phyloP scores from a whole-genome alignment of 2,888 invertebrate genomes.

The Lottia scabra region DNA sequence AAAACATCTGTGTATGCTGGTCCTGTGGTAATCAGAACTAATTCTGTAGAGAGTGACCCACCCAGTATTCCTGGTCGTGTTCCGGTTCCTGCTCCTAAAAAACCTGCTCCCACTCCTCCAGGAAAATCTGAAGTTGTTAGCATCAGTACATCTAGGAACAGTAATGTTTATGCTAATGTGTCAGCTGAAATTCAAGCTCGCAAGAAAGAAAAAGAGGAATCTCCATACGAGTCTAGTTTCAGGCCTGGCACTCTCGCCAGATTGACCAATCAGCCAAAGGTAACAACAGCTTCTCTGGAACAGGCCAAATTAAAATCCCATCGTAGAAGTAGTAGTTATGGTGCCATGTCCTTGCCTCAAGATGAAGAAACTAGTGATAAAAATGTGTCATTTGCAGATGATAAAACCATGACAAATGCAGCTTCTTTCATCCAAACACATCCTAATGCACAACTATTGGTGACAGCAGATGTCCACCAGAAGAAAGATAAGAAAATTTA shows the following conservation, averaged over 20 bases:
- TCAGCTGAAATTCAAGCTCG: constrained; percentile 36
- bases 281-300: constrained; percentile 27
- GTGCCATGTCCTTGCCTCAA: constrained; percentile 22
- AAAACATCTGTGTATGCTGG: background rate
- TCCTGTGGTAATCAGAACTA: background rate
- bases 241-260: constrained; percentile 87
- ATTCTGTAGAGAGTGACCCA: background rate
- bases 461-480: constrained; percentile 54
- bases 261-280: constrained; percentile 89
- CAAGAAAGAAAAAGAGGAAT: constrained; percentile 28
- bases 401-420: constrained; percentile 55
- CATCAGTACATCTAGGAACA: constrained; percentile 45
- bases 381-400: constrained; percentile 57
- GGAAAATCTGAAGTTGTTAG: constrained; percentile 38
- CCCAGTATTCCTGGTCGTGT: constrained; percentile 45
- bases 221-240: constrained; percentile 79
- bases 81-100: constrained; percentile 44
- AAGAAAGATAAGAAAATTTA: constrained; percentile 30
- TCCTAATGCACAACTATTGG: constrained; percentile 58
- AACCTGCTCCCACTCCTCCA: constrained; percentile 43
- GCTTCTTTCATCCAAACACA: constrained; percentile 57
- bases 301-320: constrained; percentile 39
- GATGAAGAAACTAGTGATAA: constrained; percentile 35
- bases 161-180: constrained; percentile 63
- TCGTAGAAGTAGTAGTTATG: constrained; percentile 35